Percentiles rank a stretch among this genome's conserved stretches.
phyloP scores from a whole-genome alignment of 2,888 invertebrate genomes.

The Erebia palarica region DNA sequence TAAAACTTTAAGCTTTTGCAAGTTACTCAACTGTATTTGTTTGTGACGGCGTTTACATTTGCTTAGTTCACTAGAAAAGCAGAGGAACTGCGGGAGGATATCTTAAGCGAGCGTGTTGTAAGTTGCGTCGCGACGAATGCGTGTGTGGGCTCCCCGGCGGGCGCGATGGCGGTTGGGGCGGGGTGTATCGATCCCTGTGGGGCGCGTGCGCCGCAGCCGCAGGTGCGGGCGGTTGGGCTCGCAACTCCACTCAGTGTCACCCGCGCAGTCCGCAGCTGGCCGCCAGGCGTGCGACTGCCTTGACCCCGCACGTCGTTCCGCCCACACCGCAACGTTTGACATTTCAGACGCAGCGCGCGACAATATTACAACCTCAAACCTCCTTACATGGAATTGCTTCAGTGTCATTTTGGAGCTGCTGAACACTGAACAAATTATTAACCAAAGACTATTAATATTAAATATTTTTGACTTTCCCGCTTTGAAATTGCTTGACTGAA shows the following conservation, averaged over 20 bases:
- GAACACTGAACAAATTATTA: slow-evolving; percentile 14
- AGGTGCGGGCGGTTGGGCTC: slow-evolving; percentile 59
- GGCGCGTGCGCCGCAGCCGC: slow-evolving; percentile 73
- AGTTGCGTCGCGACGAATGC: slow-evolving; percentile 51
- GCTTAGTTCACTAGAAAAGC: slow-evolving; percentile 35
- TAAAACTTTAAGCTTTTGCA: background rate
- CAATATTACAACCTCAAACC: slow-evolving; percentile 71
- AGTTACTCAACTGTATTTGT: slow-evolving; percentile 22
- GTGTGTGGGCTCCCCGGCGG: slow-evolving; percentile 60
- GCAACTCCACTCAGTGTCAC: slow-evolving; percentile 48
- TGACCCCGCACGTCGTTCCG: slow-evolving; percentile 44
- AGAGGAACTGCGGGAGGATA: slow-evolving; percentile 45
- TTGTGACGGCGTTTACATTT: slow-evolving; percentile 32
- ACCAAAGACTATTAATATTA: slow-evolving; percentile 6
- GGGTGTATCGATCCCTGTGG: slow-evolving; percentile 78
- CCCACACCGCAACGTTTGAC: slow-evolving; percentile 61
- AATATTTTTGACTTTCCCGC: slow-evolving; percentile 17
- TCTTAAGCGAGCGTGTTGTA: slow-evolving; percentile 53
- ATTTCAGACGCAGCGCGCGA: slow-evolving; percentile 65
- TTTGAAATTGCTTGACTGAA: background rate
- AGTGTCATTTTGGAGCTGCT: slow-evolving; percentile 34
- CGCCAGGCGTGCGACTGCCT: slow-evolving; percentile 69
- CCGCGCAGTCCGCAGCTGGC: slow-evolving; percentile 79
- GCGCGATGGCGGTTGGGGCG: slow-evolving; percentile 65
- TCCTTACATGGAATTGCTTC: slow-evolving; percentile 67